Evolutionary conservation across 2,888 invertebrate species (phyloP), one percentile per base, ranked within the genome.

Genomic region (Girardia tigrina): DNA sequence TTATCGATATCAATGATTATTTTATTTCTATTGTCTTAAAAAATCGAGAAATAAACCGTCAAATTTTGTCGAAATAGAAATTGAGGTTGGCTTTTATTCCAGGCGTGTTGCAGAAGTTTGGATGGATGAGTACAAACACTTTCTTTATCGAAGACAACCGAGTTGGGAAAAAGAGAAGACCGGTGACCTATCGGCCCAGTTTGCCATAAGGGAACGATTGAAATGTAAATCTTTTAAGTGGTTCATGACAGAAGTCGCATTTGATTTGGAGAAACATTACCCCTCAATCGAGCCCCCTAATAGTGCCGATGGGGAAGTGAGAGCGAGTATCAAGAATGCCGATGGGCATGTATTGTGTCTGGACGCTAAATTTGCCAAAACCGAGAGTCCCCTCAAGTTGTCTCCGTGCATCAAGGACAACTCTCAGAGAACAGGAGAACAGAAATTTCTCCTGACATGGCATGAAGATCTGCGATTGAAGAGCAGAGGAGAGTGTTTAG

Each of bases 121-220:
- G 95, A 94, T 97, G 94, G 95, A 97, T 82, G 94, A 95, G 81
- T 97, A 93, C 83, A 91, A 91, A 0, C 87, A 93, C 79, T 89
- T 88, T 82, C 83, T 97, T 74, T 95, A 94, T 85, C 90, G 93
- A 0, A 89, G 90, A 81, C 90, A 91, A 77, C 85, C 87, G 16
- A 82, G 83, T 0, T 86, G 92, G n/a, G 88, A 90, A 82, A 86
- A 91, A 12, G 23, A 56, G 26, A 8, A 42, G 1, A 74, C 56
- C 6, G 74, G 74, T 26, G 28, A 74, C 56, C 23, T 56, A 56
- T 20, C 74, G 6, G 56, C 42, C 77, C 94, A 94, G 85, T 88
- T 87, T 77, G 89, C 88, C 0, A 84, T 94, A n/a, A 85, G 94
- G 12, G 82, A 88, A 70, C 87, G 86, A 23, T 86, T 94, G 0